Base-by-base conservation (phyloP, 1,140 invertebrate species). In the Bombus sylvicola region DNA sequence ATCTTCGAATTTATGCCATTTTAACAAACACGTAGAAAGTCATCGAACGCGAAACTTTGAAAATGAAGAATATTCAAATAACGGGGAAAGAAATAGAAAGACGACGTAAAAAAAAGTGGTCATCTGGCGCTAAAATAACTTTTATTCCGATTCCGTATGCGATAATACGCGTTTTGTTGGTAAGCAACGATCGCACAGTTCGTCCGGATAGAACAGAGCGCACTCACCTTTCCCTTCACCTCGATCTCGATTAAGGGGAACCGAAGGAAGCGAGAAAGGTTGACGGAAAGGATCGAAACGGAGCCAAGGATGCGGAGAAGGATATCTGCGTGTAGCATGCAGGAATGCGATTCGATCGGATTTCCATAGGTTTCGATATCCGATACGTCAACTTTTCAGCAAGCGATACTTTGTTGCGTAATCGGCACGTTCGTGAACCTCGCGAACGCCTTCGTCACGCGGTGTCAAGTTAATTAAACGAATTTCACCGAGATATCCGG, bases 321-420 rank as follows among this genome's bases (percentile, higher is more conserved):
- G 83, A 85, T 85, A 81, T 34, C 57, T 57, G 84, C 79, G 84
- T 34, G 76, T 53, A 53, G 77, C 57, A 78, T 68, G 69, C 68
- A 78, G 78, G 59, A 76, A 84, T 66, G 79, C 39, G 79, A 69
- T 72, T 87, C 86, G 88, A 90, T 91, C 76, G 80, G 78, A 90
- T 91, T 89, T 87, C 90, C 77, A 84, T 88, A 89, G 57, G 73
- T 68, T 59, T 78, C 83, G 88, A 87, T 71, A 89, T 37, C 62
- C 47, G 88, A 89, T 89, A 89, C 72, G 71, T 18, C n/a, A 77
- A 80, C 79, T 76, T 88, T 78, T 81, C 69, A 28, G 75, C 79
- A 37, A 66, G 43, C 37, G 73, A 89, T 81, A 73, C n/a, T 8
- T 8, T 1, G 68, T 89, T 84, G 81, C 81, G 81, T 62, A 79